Conservation (phyloP, 2,113 vertebrate species). For the Pluvianellus socialis region DNA sequence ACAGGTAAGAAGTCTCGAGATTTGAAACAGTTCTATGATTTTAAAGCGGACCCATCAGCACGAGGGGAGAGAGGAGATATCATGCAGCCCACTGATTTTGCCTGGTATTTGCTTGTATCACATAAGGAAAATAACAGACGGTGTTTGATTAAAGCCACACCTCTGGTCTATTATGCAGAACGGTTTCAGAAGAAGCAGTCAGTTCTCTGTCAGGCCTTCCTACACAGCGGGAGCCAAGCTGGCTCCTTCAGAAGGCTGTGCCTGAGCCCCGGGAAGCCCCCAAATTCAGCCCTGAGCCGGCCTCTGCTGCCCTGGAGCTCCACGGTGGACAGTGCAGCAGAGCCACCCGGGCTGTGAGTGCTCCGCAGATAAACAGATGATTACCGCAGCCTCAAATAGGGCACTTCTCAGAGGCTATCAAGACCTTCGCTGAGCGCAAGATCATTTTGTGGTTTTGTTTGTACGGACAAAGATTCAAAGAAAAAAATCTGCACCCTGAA, state of each 20-base stretch:
- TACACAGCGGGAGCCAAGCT: not conserved
- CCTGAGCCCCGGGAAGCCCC: not conserved
- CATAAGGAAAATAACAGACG: not conserved
- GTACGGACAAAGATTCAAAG: not conserved
- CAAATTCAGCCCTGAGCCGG: not conserved
- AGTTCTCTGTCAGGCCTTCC: not conserved
- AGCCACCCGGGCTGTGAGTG: not conserved
- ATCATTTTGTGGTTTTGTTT: not conserved
- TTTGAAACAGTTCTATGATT: not conserved
- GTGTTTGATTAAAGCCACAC: not conserved
- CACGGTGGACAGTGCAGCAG: accelerated
- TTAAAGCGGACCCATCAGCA: not conserved
- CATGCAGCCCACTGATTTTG: not conserved
- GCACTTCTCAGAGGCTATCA: not conserved
- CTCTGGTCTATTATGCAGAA: not conserved
- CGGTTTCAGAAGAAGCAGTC: not conserved
- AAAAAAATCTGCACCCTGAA: not conserved
- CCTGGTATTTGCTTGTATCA: not conserved
- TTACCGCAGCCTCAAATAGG: not conserved
- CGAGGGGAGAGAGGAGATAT: not conserved
- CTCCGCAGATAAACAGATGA: not conserved
- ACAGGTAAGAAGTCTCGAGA: not conserved
- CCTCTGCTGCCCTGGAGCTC: not conserved
- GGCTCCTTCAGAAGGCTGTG: not conserved
- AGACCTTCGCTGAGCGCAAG: not conserved